Conservation (phyloP, 1,140 invertebrate species). For the Procambarus clarkii region DNA sequence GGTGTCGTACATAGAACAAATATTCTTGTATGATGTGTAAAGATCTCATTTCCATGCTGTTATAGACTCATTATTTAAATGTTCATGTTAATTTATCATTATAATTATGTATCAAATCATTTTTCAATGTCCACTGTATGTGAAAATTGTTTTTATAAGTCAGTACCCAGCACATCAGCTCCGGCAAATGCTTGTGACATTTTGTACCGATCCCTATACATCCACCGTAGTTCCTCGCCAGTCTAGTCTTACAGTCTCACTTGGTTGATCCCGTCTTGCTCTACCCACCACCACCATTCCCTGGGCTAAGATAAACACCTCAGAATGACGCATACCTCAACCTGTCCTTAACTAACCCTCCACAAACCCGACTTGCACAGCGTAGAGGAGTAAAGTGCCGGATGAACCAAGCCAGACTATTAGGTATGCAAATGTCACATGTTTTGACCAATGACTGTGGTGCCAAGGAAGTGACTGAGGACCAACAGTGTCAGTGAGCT, state of each 20-base stretch:
- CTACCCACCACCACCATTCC: neutral
- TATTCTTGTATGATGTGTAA: slow-evolving; percentile 46
- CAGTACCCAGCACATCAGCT: slow-evolving; percentile 19
- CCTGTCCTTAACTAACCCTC: neutral
- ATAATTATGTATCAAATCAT: slow-evolving; percentile 25
- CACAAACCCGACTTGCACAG: neutral
- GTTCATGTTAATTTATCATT: slow-evolving; percentile 53
- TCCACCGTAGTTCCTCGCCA: slow-evolving; percentile 62
- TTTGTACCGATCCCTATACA: slow-evolving; percentile 42
- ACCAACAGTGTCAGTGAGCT: neutral
- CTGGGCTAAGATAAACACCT: neutral
- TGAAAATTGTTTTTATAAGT: neutral
- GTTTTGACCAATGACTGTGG: slow-evolving; percentile 29
- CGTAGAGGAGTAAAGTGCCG: neutral
- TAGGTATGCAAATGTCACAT: slow-evolving; percentile 47
- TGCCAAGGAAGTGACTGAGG: neutral
- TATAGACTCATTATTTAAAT: slow-evolving; percentile 29
- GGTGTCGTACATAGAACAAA: slow-evolving; percentile 37
- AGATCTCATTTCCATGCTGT: slow-evolving; percentile 58
- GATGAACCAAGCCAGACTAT: slow-evolving; percentile 23
- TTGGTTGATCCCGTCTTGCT: slow-evolving; percentile 18
- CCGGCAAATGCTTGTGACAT: slow-evolving; percentile 48
- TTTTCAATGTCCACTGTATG: slow-evolving; percentile 36
- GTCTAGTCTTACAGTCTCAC: slow-evolving; percentile 60
- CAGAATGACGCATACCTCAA: neutral